phyloP scores from a whole-genome alignment of 1,140 invertebrate species.

The Lysiphlebus fabarum region DNA sequence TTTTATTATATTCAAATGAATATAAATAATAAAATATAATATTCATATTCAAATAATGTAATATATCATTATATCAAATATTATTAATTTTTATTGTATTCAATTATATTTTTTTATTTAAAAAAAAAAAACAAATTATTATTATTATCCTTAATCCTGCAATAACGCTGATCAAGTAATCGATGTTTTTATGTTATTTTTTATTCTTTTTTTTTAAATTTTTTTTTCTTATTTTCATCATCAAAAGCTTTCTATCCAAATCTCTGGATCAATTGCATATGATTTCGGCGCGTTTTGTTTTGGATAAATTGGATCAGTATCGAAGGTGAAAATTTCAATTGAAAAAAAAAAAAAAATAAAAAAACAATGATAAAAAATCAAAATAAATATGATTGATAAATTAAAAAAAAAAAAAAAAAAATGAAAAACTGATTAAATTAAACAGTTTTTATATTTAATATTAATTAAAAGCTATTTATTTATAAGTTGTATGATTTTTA shows the following conservation, averaged over 20 bases:
- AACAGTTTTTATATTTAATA: no score
- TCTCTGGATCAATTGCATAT: constrained; percentile 57
- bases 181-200: constrained; percentile 23
- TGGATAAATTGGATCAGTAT: constrained; percentile 54
- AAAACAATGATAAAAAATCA: constrained; percentile 5
- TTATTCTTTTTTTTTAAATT: constrained; percentile 15
- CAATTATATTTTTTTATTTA: background rate
- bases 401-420: no score
- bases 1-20: background rate
- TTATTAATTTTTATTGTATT: background rate
- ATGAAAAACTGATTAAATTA: no score
- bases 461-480: no score
- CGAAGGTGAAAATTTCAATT: constrained; percentile 47
- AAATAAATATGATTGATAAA: no score
- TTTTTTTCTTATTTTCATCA: constrained; percentile 13
- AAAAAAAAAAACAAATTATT: background rate
- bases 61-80: no score
- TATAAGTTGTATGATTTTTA: no score
- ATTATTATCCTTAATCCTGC: background rate
- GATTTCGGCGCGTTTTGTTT: constrained; percentile 56
- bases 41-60: no score
- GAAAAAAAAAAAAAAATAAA: constrained; percentile 16
- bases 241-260: constrained; percentile 53
- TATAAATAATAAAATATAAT: background rate
- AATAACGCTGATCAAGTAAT: constrained; percentile 28